Conservation (phyloP, 2,797 vertebrate genomes). For the Alcedo atthis region DNA sequence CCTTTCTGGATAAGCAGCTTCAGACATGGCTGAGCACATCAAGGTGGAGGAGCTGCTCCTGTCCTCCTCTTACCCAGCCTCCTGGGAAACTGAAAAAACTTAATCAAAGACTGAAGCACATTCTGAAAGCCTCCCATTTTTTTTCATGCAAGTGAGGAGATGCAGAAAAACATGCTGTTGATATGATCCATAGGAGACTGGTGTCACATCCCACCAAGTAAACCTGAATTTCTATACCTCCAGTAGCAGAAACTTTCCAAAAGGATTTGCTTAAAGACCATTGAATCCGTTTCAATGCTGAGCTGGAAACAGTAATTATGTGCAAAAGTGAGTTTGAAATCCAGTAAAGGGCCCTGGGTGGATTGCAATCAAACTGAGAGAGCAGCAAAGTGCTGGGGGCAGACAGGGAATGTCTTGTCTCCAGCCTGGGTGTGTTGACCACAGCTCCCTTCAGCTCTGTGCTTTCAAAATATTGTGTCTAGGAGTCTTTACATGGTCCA, state of each 20-base stretch:
- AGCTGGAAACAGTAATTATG: neutral
- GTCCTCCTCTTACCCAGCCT: neutral
- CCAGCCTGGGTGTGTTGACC: neutral
- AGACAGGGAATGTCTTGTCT: neutral
- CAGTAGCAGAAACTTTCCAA: neutral
- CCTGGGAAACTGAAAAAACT: neutral
- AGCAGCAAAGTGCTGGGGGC: neutral
- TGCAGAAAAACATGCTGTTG: neutral
- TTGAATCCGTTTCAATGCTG: neutral
- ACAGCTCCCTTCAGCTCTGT: neutral
- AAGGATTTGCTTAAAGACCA: neutral
- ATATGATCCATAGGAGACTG: neutral
- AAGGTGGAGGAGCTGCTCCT: neutral
- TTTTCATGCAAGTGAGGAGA: neutral
- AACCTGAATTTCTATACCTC: neutral
- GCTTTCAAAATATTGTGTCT: neutral
- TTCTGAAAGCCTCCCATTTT: neutral
- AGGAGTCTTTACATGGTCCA: neutral
- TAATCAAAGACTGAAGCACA: neutral
- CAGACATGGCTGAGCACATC: neutral
- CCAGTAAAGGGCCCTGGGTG: neutral
- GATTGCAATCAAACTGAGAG: accelerated
- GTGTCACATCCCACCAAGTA: neutral
- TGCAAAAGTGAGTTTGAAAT: neutral
- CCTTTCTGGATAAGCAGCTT: neutral